Evolutionary conservation across 1,140 invertebrate species (phyloP).

Genomic region (Drosophila paulistorum): DNA sequence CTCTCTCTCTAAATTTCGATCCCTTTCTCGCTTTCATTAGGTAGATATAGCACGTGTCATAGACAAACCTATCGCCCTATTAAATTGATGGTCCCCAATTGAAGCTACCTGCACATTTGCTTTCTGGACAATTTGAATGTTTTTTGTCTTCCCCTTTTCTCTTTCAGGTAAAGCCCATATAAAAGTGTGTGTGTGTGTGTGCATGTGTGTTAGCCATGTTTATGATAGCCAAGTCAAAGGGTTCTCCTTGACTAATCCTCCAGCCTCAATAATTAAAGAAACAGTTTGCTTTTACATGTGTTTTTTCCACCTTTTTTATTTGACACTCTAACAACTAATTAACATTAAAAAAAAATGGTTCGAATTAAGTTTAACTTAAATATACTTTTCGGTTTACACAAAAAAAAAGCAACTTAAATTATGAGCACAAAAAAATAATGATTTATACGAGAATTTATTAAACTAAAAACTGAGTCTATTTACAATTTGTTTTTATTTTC

Average conservation of each 20-base stretch:
- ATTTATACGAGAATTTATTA: slow-evolving; percentile 2
- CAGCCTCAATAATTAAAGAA: background rate
- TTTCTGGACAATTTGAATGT: background rate
- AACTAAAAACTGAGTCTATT: slow-evolving; percentile 46
- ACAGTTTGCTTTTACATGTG: slow-evolving; percentile 3
- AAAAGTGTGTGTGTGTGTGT: background rate
- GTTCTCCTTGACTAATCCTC: background rate
- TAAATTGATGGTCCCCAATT: background rate
- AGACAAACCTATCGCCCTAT: background rate
- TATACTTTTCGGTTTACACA: slow-evolving; percentile 21
- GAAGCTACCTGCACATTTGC: slow-evolving; percentile 5
- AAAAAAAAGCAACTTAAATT: slow-evolving; percentile 38
- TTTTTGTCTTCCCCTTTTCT: background rate
- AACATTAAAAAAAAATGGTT: slow-evolving; percentile 34
- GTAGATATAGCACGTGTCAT: slow-evolving; percentile 6
- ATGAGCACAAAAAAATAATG: slow-evolving; percentile 34
- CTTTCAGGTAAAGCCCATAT: background rate
- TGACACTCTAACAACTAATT: slow-evolving; percentile 48
- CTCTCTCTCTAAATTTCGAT: background rate
- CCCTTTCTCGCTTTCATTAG: background rate
- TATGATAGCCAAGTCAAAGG: background rate
- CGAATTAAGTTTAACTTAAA: slow-evolving; percentile 48
- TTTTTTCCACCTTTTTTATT: slow-evolving; percentile 40
- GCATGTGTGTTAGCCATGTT: slow-evolving; percentile 3
- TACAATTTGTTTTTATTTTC: slow-evolving; percentile 37